phyloP scores from a whole-genome alignment of 2,888 invertebrate genomes.

The Acleris sparsana region DNA sequence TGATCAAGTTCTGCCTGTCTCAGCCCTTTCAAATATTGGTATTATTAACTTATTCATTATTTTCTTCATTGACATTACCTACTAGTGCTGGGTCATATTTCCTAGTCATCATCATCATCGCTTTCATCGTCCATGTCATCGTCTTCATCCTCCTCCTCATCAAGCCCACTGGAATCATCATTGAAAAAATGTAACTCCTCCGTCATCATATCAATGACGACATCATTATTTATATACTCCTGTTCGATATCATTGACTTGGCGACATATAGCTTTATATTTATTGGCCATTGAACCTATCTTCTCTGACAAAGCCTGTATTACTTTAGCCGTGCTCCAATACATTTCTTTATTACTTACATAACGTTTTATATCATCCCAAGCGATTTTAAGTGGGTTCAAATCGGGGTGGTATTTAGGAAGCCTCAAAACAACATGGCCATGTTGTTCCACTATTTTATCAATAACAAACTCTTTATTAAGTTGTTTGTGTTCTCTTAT shows the following conservation, averaged over 20 bases:
- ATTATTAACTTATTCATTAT: too few relatives aligned
- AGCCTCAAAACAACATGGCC: neutral
- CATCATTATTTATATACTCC: conserved; percentile 8
- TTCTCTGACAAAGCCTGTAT: neutral
- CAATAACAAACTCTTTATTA: conserved; percentile 1
- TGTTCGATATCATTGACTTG: conserved; percentile 9
- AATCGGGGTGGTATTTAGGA: neutral
- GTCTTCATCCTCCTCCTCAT: neutral
- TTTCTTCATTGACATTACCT: neutral
- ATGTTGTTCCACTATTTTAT: conserved; percentile 1
- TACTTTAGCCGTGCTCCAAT: neutral
- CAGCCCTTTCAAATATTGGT: too few relatives aligned
- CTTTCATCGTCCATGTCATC: neutral
- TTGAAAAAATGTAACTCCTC: conserved; percentile 2
- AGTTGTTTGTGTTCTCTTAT: neutral
- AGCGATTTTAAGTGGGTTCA: neutral
- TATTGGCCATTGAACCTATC: neutral
- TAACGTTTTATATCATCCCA: neutral
- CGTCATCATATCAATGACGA: conserved; percentile 9
- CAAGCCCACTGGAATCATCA: conserved; percentile 3
- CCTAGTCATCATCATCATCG: neutral
- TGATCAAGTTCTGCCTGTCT: too few relatives aligned
- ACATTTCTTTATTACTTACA: conserved; percentile 6
- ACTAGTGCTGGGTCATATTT: neutral
- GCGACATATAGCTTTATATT: neutral